Evolutionary conservation across 2,797 vertebrate genomes (phyloP).

Genomic region (Babyrousa celebensis): DNA sequence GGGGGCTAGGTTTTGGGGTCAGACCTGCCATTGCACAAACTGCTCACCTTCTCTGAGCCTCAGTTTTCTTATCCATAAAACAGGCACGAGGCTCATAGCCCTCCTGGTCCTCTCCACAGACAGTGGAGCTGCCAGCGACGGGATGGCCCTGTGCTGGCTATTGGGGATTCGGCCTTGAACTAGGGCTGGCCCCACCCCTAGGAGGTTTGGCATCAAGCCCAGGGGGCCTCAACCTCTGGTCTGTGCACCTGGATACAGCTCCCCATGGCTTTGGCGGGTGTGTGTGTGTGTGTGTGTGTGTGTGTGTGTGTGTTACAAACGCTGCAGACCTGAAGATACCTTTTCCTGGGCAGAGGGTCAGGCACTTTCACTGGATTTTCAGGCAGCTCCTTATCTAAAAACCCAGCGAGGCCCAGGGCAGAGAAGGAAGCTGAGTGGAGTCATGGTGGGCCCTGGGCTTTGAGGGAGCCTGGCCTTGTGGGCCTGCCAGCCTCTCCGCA

Average conservation of each 20-base stretch:
- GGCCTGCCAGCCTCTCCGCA: not conserved
- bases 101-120: too few relatives aligned
- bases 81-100: too few relatives aligned
- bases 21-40: rapidly evolving
- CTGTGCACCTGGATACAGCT: not conserved
- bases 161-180: not conserved
- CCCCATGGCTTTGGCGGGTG: rapidly evolving
- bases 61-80: not conserved
- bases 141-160: not conserved
- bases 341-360: not conserved
- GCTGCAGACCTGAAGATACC: rapidly evolving
- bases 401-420: too few relatives aligned
- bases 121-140: rapidly evolving
- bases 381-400: not conserved
- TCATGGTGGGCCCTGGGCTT: not conserved
- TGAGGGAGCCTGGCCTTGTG: not conserved
- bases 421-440: not conserved
- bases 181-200: not conserved
- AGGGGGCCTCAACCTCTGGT: not conserved
- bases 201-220: not conserved
- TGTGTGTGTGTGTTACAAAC: too few relatives aligned
- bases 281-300: too few relatives aligned
- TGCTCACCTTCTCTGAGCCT: not conserved
- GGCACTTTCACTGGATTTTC: not conserved
- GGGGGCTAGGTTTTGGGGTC: not conserved